Conservation (phyloP, 2,797 vertebrate species). For the Hydrolagus colliei region DNA sequence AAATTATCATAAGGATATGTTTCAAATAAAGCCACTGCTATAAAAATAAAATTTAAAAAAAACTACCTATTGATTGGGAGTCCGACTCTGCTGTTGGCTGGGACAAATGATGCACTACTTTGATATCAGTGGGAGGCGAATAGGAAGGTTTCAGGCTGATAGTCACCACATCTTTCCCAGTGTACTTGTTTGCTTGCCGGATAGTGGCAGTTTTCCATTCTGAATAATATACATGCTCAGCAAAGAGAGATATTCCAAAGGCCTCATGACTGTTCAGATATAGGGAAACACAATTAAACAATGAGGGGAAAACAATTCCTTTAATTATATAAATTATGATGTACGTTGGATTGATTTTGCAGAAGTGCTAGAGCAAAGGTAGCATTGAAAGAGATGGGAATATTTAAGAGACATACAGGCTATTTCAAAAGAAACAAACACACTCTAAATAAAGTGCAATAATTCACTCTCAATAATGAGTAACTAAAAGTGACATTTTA, state of each 20-base stretch:
- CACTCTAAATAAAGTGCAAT: no score
- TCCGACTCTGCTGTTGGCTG: conserved; percentile 53
- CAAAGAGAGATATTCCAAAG: conserved; percentile 66
- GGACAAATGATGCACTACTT: conserved; percentile 66
- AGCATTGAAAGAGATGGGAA: not conserved
- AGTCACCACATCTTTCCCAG: conserved; percentile 55
- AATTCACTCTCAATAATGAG: no score
- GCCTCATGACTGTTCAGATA: conserved; percentile 53
- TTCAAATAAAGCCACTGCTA: not conserved
- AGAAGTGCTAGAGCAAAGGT: not conserved
- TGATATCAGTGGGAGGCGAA: conserved; percentile 57
- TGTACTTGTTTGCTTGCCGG: conserved; percentile 69
- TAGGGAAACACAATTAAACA: conserved; percentile 29
- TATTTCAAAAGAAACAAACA: not conserved
- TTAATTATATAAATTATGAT: not conserved
- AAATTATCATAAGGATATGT: no score
- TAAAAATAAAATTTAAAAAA: not conserved
- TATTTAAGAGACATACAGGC: not conserved
- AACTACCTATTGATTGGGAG: conserved; percentile 23
- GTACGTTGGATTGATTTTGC: not conserved
- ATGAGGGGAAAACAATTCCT: not conserved
- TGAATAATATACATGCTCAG: conserved; percentile 70
- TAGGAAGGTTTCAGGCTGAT: conserved; percentile 56
- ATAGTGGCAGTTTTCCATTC: conserved; percentile 59
- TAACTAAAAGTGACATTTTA: not conserved